Evolutionary conservation across 2,888 invertebrate species (phyloP).

Genomic region (Macaria notata): DNA sequence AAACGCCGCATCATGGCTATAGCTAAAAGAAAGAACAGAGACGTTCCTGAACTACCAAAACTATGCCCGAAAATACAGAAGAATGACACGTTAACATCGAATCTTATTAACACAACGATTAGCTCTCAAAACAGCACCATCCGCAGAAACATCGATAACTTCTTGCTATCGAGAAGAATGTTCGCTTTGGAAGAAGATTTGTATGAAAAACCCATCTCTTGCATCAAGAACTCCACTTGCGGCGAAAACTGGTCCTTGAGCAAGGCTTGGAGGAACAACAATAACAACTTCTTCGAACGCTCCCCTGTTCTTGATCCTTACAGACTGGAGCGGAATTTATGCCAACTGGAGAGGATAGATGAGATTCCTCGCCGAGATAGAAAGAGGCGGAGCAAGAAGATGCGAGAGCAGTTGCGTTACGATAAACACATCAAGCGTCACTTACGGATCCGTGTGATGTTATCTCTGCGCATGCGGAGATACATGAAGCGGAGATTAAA

Average conservation of each 20-base stretch:
- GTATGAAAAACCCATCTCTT: constrained; percentile 70
- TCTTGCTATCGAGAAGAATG: constrained; percentile 66
- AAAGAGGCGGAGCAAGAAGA: constrained; percentile 56
- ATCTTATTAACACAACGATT: constrained; percentile 65
- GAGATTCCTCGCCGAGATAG: constrained; percentile 63
- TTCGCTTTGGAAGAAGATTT: constrained; percentile 70
- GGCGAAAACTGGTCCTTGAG: constrained; percentile 80
- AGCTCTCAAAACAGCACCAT: constrained; percentile 70
- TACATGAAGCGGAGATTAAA: constrained; percentile 69
- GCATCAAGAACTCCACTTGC: constrained; percentile 60
- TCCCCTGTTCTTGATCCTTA: constrained; percentile 52
- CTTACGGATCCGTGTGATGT: constrained; percentile 85
- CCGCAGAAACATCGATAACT: constrained; percentile 68
- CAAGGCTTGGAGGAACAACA: constrained; percentile 72
- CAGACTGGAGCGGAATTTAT: constrained; percentile 48
- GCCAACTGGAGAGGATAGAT: constrained; percentile 64
- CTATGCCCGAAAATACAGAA: constrained; percentile 42
- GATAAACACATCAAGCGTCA: constrained; percentile 84
- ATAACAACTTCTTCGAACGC: constrained; percentile 61
- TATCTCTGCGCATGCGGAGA: constrained; percentile 84
- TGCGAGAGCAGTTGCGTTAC: constrained; percentile 76
- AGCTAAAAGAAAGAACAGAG: constrained; percentile 64
- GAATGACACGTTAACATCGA: constrained; percentile 63
- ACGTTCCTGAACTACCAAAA: constrained; percentile 60
- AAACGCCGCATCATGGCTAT: constrained; percentile 68